A percentile compares a stretch with the other conserved stretches of the same genome.
Conservation (phyloP, 2,113 vertebrate genomes). For the Sinosuthora webbiana region DNA sequence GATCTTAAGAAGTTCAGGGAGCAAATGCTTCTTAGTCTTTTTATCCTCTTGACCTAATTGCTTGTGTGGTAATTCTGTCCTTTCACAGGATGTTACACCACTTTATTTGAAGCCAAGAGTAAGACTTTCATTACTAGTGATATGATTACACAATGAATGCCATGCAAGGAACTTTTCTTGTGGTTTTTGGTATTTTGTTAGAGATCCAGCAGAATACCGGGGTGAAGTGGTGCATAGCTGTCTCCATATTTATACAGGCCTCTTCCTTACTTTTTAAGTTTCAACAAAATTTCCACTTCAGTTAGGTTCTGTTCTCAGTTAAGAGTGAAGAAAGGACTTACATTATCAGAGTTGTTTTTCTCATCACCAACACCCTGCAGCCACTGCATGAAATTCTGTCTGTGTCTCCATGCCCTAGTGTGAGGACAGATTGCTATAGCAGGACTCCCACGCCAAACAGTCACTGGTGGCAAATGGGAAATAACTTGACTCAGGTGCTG, state of each 20-base stretch:
- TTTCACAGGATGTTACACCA: neutral
- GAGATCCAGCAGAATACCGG: neutral
- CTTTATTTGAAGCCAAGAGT: neutral
- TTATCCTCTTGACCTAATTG: neutral
- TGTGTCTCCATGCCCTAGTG: neutral
- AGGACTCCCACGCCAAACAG: neutral
- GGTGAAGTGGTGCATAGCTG: neutral
- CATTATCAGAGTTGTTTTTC: conserved; percentile 2
- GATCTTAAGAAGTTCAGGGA: neutral
- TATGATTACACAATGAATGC: neutral
- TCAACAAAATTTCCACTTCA: neutral
- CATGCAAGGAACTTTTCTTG: neutral
- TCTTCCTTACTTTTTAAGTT: neutral
- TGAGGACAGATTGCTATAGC: neutral
- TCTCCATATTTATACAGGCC: neutral
- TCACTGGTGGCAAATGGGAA: neutral
- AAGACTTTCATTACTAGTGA: neutral
- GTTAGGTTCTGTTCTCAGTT: neutral
- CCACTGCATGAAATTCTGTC: conserved; percentile 7
- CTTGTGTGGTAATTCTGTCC: neutral
- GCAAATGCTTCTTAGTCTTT: neutral
- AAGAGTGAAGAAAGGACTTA: neutral
- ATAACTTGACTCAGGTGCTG: conserved; percentile 15
- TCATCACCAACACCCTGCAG: conserved; percentile 1
- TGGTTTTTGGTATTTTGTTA: neutral